phyloP scores from a whole-genome alignment of 2,888 invertebrate species.

The Liodrosophila aerea region DNA sequence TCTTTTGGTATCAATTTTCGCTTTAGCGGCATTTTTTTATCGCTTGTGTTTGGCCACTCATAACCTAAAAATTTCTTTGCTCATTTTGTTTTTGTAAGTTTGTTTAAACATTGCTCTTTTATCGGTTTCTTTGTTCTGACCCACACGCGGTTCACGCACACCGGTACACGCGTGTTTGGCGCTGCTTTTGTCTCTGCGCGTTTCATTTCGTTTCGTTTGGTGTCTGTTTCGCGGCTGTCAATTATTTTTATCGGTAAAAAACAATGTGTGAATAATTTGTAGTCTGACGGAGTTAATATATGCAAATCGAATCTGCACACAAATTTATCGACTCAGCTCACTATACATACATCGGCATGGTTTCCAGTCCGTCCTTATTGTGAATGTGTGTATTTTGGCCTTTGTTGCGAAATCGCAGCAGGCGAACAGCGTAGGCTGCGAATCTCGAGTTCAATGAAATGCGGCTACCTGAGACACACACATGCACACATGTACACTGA shows the following conservation, averaged over 20 bases:
- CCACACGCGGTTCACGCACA: constrained; percentile 61
- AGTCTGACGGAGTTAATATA: background rate
- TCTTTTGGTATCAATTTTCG: constrained; percentile 20
- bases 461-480: constrained; percentile 24
- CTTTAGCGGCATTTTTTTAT: constrained; percentile 62
- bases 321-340: constrained; percentile 11
- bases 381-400: constrained; percentile 15
- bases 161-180: constrained; percentile 40
- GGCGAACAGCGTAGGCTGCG: constrained; percentile 12
- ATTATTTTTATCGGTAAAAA: constrained; percentile 18
- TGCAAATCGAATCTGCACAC: constrained; percentile 2
- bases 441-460: constrained; percentile 48
- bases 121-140: constrained; percentile 64
- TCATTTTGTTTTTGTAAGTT: constrained; percentile 60
- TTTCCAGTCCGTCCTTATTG: constrained; percentile 10
- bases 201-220: constrained; percentile 4
- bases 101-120: constrained; percentile 62
- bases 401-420: constrained; percentile 47
- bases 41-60: constrained; percentile 41
- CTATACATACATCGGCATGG: constrained; percentile 13
- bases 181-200: constrained; percentile 28
- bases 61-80: constrained; percentile 65
- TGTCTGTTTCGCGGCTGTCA: too few species aligned
- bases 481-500: too few species aligned
- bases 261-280: constrained; percentile 4